These are phyloP conservation scores for Calephelis virginiensis DNA, from an alignment of 1,140 invertebrate species.

Conservation along the genomic window DNA sequence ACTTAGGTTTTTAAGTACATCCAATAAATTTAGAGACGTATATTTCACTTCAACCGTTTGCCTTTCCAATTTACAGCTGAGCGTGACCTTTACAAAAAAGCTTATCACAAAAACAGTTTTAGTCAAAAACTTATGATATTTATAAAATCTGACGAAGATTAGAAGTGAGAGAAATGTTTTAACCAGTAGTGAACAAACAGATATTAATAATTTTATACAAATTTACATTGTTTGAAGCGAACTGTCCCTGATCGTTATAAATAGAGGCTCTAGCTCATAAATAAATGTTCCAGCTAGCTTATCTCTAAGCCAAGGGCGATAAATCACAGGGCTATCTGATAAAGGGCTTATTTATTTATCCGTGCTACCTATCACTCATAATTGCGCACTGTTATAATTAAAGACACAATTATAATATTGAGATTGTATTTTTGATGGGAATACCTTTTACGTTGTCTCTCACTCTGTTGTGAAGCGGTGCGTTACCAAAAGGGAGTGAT, in stretches of 20 bases:
- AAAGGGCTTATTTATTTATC: conserved; percentile 39
- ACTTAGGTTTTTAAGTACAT: too few relatives aligned
- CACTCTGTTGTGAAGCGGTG: too few relatives aligned
- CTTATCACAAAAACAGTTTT: too few relatives aligned
- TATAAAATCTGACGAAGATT: too few relatives aligned
- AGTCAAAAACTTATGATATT: too few relatives aligned
- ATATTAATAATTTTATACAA: conserved; percentile 45
- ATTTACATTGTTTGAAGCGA: conserved; percentile 51
- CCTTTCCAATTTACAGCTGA: too few relatives aligned
- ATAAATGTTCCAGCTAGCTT: conserved; percentile 49
- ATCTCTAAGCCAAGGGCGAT: conserved; percentile 46
- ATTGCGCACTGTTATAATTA: conserved; percentile 24
- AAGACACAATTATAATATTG: neutral
- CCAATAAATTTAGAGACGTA: too few relatives aligned
- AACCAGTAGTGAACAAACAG: conserved; percentile 33
- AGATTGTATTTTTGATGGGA: neutral
- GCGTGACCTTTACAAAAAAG: too few relatives aligned
- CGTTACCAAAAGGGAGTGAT: too few relatives aligned
- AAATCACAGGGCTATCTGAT: conserved; percentile 49
- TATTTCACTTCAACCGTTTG: too few relatives aligned
- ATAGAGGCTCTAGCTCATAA: conserved; percentile 45
- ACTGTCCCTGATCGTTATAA: conserved; percentile 50
- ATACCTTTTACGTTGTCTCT: too few relatives aligned
- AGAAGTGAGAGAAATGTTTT: neutral
- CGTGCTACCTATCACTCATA: conserved; percentile 43